These are phyloP conservation scores for Heliornis fulica DNA, from an alignment of 2,113 vertebrate genomes.

Conservation along the genomic window DNA sequence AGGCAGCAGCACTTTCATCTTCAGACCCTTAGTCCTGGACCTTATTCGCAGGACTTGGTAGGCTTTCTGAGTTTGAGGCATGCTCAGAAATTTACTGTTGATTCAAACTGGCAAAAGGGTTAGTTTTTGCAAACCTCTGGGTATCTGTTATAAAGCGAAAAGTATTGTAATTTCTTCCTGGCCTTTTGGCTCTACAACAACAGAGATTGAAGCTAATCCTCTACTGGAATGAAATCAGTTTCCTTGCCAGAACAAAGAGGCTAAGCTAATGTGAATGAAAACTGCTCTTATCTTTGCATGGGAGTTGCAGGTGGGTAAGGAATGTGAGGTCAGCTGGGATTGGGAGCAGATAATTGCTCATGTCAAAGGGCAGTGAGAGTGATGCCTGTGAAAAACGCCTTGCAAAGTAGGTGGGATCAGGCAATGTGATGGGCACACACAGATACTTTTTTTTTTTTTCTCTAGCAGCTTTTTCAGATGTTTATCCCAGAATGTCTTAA, in stretches of 20 bases:
- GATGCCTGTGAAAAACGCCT: constrained; percentile 30
- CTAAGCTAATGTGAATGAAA: constrained; percentile 24
- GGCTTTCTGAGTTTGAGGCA: neutral
- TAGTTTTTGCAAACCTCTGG: neutral
- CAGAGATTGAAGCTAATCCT: constrained; percentile 42
- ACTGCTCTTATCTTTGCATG: constrained; percentile 46
- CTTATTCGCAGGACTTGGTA: neutral
- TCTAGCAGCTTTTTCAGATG: neutral
- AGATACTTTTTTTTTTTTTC: neutral
- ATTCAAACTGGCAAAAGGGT: neutral
- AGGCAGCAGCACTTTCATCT: neutral
- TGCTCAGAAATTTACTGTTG: neutral
- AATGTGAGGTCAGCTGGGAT: constrained; percentile 49
- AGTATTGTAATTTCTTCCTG: constrained; percentile 1
- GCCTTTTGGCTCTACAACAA: constrained; percentile 1
- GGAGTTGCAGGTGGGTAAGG: constrained; percentile 59
- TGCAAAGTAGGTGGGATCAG: constrained; percentile 43
- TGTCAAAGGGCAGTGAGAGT: constrained; percentile 52
- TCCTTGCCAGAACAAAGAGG: constrained; percentile 39
- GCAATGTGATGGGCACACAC: neutral
- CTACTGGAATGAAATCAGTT: constrained; percentile 34
- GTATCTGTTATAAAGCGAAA: neutral
- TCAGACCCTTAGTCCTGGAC: neutral
- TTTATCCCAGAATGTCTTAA: neutral
- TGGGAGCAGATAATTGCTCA: constrained; percentile 30